Evolutionary conservation across 37 sponge, comb jelly and placozoan genomes (phyloP), one percentile per base, ranked within the genome.

Genomic region (Eunapius fragilis): DNA sequence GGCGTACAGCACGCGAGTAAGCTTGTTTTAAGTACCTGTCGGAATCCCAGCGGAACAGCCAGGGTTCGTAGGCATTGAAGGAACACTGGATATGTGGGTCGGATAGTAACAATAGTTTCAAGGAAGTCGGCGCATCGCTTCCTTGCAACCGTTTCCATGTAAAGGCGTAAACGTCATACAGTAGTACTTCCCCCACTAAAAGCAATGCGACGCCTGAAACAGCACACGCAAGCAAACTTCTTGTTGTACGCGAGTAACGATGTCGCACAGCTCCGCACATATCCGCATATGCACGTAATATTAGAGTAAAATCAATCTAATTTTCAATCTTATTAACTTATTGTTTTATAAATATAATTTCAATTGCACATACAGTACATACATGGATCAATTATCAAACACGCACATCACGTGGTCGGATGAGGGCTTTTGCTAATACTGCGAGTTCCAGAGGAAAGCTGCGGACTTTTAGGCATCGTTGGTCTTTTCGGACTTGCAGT

Each of bases 11-110:
- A 0, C 33, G 69, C 28, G 76, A 68, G 72, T 83, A 38, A 28
- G 76, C 19, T 68, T 45, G 76, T 72, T n/a, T 78, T 27, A 88
- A 58, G 68, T 88, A 88, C 25, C 72, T 45, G 41, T 88, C 89
- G 37, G 89, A 77, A 38, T 88, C 89, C 89, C 89, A 88, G 25
- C 89, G 77, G 32, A 38, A n/a, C 25, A 88, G 50, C 83, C 84
- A 77, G 5, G 71, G 67, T 47, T 88, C 89, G 25, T 77, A 75
- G 13, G 69, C 67, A 17, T 37, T 30, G 49, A 85, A 45, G 19
- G 85, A 38, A 58, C 85, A 85, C 78, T 74, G 77, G 25, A 85
- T 76, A 71, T 85, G 85, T 9, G 75, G 37, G 35, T 85, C 85
- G 38, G 85, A 50, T 0, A 85, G 22, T 24, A 76, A 25, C 17